phyloP scores from a whole-genome alignment of 2,888 invertebrate species.

The Hyles lineata region DNA sequence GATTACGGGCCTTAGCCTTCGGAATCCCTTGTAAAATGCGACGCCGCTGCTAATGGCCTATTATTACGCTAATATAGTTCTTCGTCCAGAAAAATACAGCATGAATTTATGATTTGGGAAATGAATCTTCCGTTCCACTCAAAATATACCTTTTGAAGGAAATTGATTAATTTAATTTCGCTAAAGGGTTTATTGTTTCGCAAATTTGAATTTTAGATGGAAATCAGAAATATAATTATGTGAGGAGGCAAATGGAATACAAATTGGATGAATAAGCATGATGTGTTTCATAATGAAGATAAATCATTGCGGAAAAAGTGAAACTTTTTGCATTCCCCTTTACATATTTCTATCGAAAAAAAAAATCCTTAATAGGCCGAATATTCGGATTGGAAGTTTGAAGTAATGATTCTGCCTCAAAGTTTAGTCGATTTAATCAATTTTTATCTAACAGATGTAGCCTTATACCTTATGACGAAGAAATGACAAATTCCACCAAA shows the following conservation, averaged over 20 bases:
- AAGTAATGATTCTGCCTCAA: too few relatives aligned
- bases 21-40: constrained; percentile 48
- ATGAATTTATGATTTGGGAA: constrained; percentile 31
- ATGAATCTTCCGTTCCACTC: constrained; percentile 23
- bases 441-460: too few relatives aligned
- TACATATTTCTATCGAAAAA: too few relatives aligned
- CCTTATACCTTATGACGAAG: too few relatives aligned
- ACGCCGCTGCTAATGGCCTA: constrained; percentile 41
- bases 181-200: constrained; percentile 19
- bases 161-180: constrained; percentile 20
- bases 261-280: background rate
- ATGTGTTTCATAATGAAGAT: background rate
- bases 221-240: constrained; percentile 14
- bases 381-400: too few relatives aligned
- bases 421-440: too few relatives aligned
- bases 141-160: constrained; percentile 16
- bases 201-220: constrained; percentile 13
- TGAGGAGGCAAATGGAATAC: background rate
- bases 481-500: too few relatives aligned
- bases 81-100: constrained; percentile 29
- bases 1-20: constrained; percentile 43
- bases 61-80: constrained; percentile 37
- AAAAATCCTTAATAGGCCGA: too few relatives aligned
- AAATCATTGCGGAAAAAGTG: background rate
- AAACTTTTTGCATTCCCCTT: too few relatives aligned